These are phyloP conservation scores for Phylloscopus whistleri DNA, from an alignment of 2,113 vertebrate genomes.

Conservation along the genomic window DNA sequence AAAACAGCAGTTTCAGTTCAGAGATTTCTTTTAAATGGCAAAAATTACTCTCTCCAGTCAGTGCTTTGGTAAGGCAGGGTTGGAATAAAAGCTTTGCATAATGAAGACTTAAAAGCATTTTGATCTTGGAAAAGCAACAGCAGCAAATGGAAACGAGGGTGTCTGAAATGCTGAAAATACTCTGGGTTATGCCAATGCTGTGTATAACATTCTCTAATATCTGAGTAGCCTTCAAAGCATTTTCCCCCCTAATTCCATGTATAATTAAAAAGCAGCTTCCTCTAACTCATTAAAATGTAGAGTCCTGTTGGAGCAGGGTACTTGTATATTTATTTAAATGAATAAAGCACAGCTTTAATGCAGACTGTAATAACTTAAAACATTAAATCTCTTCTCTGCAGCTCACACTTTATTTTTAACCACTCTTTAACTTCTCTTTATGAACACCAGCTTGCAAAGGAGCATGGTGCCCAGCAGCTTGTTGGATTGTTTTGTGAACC, in stretches of 20 bases:
- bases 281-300: slow-evolving; percentile 5
- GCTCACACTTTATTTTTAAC: not conserved
- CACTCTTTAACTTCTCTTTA: not conserved
- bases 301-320: slow-evolving; percentile 4
- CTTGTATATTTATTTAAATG: slow-evolving; percentile 26
- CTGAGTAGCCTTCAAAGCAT: slow-evolving; percentile 38
- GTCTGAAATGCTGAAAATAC: slow-evolving; percentile 1
- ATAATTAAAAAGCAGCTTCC: slow-evolving; percentile 54
- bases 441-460: not conserved
- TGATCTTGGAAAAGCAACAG: not conserved
- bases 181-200: not conserved
- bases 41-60: not conserved
- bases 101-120: not conserved
- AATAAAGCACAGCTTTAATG: not conserved
- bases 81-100: not conserved
- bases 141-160: not conserved
- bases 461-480: not conserved
- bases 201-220: not conserved
- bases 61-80: not conserved
- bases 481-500: not conserved
- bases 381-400: not conserved
- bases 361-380: not conserved
- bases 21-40: not conserved
- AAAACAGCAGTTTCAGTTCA: not conserved
- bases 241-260: not conserved